Base-by-base conservation (phyloP, 2,113 vertebrate species). In the Hemiscyllium ocellatum region DNA sequence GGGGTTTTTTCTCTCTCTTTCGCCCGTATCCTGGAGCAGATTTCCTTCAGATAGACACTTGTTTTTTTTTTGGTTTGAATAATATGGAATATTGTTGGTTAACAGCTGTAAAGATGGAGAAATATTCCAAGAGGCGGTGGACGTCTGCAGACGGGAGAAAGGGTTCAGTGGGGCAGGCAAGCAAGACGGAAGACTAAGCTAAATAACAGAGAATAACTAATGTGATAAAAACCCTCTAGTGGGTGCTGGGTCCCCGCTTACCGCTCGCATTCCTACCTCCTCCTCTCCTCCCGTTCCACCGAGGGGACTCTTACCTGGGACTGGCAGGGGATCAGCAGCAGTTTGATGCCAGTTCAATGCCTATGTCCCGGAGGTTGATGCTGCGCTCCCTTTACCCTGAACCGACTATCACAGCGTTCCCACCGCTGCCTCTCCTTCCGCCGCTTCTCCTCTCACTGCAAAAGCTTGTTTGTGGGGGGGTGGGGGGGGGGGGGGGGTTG, bases 291-390 rank as follows among this genome's bases (percentile, higher is more conserved):
- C 61, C 6, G 56, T 6, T 93, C 56, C 61, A 93, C 37, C 61
- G 4, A 17, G n/a, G 61, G 33, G 33, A 93, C 61, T 93, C 89
- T 93, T 93, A 93, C 89, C 89, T 93, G 89, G 89, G 89, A n/a
- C 89, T 66, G 89, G 56, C 15, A 93, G 61, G 89, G 5, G 66
- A 17, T 93, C 89, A 93, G 33, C 33, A 93, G 5, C 33, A 61
- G 33, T 19, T 33, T 65, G 61, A 47, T 7, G 33, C 8, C n/a
- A 66, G 56, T 65, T 66, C 89, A 17, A n/a, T 65, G 33, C 22
- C 89, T n/a, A n/a, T 22, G 89, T 93, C 89, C 89, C 72, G 56
- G 33, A 33, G 89, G 61, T 5, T 66, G 89, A 68, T 37, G 61
- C 33, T 37, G 61, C 61, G 33, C 89, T 93, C 8, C 19, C 61